A percentile compares a stretch with the other conserved stretches of the same genome.
phyloP scores from a whole-genome alignment of 2,113 vertebrate species.

The Elanus axillaris region DNA sequence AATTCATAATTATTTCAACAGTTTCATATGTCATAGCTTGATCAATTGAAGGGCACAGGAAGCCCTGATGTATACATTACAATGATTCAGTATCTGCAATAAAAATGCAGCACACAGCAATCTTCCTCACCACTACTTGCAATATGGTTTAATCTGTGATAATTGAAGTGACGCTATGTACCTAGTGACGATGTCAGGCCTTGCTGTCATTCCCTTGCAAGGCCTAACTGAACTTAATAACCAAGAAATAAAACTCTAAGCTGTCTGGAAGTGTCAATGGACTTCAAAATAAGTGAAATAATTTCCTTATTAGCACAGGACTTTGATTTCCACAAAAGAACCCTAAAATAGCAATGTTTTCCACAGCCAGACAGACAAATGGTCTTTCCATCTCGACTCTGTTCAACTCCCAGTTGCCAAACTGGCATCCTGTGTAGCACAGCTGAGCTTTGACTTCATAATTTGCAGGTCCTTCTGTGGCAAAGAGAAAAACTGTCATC shows the following conservation, averaged over 20 bases:
- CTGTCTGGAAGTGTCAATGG: background rate
- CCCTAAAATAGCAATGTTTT: background rate
- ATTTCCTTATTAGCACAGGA: background rate
- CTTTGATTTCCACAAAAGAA: background rate
- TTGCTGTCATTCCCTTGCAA: background rate
- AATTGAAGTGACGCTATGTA: background rate
- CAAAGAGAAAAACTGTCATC: background rate
- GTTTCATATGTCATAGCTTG: background rate
- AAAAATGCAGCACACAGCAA: background rate
- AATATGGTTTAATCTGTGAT: background rate
- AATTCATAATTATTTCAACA: constrained; percentile 39
- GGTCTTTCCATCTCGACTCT: background rate
- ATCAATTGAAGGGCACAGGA: constrained; percentile 3
- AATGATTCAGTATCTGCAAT: background rate
- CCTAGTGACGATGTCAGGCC: background rate
- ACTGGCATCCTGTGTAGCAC: background rate
- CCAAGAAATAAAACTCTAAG: background rate
- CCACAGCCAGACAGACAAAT: background rate
- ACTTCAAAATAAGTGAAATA: background rate
- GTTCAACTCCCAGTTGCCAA: background rate
- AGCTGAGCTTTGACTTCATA: background rate
- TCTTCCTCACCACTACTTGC: background rate
- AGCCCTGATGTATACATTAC: background rate
- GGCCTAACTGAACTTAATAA: background rate
- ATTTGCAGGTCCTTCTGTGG: accelerated